Conservation (phyloP, 2,888 invertebrate species). For the Lissocephala sabroskyi region DNA sequence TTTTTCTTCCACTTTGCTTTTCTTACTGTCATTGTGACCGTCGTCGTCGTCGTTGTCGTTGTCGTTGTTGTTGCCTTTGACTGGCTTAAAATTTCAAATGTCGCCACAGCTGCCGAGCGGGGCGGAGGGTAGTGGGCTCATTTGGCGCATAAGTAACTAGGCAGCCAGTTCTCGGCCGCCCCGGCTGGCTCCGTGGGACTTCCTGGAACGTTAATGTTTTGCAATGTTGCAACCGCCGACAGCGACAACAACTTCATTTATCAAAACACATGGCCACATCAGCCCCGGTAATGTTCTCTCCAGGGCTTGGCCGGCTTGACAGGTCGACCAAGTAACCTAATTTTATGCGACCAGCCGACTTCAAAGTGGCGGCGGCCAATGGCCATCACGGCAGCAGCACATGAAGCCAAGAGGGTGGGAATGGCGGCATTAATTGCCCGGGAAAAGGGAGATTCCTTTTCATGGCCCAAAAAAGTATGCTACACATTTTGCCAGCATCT, state of each 20-base stretch:
- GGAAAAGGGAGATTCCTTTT: too few species aligned
- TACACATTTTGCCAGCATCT: too few species aligned
- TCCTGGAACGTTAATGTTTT: background rate
- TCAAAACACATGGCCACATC: constrained; percentile 39
- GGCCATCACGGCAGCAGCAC: constrained; percentile 13
- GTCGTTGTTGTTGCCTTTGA: constrained; percentile 3
- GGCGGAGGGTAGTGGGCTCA: constrained; percentile 31
- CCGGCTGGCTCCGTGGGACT: too few species aligned
- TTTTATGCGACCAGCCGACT: constrained; percentile 20
- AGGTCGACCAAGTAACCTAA: constrained; percentile 23
- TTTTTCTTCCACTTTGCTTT: constrained; percentile 16
- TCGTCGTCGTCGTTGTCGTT: background rate
- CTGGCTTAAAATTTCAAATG: constrained; percentile 33
- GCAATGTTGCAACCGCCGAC: background rate
- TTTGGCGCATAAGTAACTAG: constrained; percentile 30
- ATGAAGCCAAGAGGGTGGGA: constrained; percentile 2
- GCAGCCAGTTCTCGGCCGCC: constrained; percentile 13
- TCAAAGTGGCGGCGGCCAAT: constrained; percentile 10
- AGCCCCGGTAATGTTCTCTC: too few species aligned
- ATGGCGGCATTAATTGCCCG: too few species aligned
- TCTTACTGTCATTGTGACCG: background rate
- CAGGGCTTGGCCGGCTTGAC: background rate
- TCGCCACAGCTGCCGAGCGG: constrained; percentile 1
- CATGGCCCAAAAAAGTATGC: too few species aligned
- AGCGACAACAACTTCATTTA: constrained; percentile 44